Percentiles rank a stretch among this genome's conserved stretches.
These are phyloP conservation scores for Pelobates fuscus DNA, from an alignment of 2,113 vertebrate species.

Conservation along the genomic window DNA sequence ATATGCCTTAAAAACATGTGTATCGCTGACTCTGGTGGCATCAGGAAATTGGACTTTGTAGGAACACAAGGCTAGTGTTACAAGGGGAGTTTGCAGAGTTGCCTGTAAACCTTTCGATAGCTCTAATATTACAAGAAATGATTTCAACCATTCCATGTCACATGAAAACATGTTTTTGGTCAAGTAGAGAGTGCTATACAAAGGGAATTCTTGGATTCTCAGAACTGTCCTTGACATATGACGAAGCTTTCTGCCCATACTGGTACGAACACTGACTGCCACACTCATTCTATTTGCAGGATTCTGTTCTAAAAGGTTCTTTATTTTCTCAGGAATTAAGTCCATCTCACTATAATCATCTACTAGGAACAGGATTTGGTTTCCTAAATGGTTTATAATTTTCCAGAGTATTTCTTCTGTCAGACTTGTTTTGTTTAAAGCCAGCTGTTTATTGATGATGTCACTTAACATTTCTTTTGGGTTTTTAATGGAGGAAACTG, in stretches of 20 bases:
- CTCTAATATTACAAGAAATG: slow-evolving; percentile 19
- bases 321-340: slow-evolving; percentile 26
- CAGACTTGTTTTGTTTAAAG: slow-evolving; percentile 11
- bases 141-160: background rate
- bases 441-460: slow-evolving; percentile 51
- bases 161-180: slow-evolving; percentile 50
- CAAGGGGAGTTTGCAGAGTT: slow-evolving; percentile 40
- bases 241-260: slow-evolving; percentile 39
- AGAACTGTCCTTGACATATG: slow-evolving; percentile 49
- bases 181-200: slow-evolving; percentile 53
- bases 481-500: slow-evolving; percentile 23
- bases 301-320: slow-evolving; percentile 56
- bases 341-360: slow-evolving; percentile 53
- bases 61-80: background rate
- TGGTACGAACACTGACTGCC: slow-evolving; percentile 48
- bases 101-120: background rate
- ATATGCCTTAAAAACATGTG: slow-evolving; percentile 41
- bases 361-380: slow-evolving; percentile 57
- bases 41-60: slow-evolving; percentile 43
- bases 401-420: slow-evolving; percentile 49
- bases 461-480: slow-evolving; percentile 48
- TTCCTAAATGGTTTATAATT: slow-evolving; percentile 44
- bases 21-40: background rate
- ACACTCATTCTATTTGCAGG: slow-evolving; percentile 50
- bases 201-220: slow-evolving; percentile 52